Percentiles rank a stretch among this genome's conserved stretches.
Conservation (phyloP, 2,797 vertebrate species). For the Florisuga fusca region DNA sequence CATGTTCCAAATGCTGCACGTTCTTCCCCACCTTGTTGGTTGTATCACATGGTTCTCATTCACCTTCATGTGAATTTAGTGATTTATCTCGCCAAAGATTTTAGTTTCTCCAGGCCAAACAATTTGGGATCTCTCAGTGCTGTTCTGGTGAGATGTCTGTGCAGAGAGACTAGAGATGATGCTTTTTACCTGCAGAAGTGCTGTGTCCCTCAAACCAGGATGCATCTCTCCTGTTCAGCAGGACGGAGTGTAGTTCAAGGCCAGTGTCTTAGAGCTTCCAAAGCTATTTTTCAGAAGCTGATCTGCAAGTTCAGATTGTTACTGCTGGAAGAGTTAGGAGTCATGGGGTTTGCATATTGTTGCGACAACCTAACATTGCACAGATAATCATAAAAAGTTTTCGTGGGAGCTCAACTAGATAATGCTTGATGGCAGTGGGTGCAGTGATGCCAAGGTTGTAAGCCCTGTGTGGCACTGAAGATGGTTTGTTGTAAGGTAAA, state of each 20-base stretch:
- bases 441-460: neutral
- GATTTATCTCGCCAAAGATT: neutral
- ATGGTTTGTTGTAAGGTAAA: neutral
- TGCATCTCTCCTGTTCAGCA: neutral
- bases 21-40: neutral
- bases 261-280: accelerated
- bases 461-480: neutral
- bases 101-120: neutral
- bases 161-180: neutral
- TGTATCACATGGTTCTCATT: neutral
- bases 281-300: neutral
- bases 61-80: neutral
- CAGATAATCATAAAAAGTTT: neutral
- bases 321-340: neutral
- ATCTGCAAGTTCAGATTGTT: neutral
- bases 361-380: neutral
- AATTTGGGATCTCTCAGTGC: neutral
- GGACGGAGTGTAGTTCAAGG: neutral
- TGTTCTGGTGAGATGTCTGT: neutral
- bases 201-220: neutral
- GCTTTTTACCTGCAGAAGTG: neutral
- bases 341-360: neutral
- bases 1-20: neutral
- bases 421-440: neutral
- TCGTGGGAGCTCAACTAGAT: neutral